Percentiles rank a stretch among this genome's conserved stretches.
Conservation (phyloP, 1,140 invertebrate genomes). For the Ectropis grisescens region DNA sequence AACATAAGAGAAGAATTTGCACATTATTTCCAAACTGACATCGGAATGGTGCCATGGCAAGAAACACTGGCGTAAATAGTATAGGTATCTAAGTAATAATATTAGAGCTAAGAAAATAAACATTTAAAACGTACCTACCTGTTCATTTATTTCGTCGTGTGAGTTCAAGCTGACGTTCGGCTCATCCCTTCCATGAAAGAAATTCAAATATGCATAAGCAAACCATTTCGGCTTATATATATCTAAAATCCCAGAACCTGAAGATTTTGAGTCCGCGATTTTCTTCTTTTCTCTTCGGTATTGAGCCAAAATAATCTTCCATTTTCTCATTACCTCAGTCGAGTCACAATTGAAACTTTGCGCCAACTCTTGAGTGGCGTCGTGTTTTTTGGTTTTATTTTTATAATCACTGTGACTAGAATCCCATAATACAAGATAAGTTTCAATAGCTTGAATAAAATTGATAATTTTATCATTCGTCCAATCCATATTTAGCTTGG, state of each 20-base stretch:
- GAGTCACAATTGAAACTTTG: slow-evolving; percentile 2
- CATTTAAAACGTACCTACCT: slow-evolving; percentile 4
- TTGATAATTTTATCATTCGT: slow-evolving; percentile 8
- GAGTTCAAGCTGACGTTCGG: slow-evolving; percentile 5
- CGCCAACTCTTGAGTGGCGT: neutral
- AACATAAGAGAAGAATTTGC: slow-evolving; percentile 4
- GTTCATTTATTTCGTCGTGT: slow-evolving; percentile 4
- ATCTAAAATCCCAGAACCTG: slow-evolving; percentile 9
- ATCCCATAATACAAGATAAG: slow-evolving; percentile 2
- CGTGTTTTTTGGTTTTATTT: slow-evolving; percentile 1
- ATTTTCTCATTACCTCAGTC: slow-evolving; percentile 4
- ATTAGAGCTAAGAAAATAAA: slow-evolving; percentile 3
- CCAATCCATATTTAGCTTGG: slow-evolving; percentile 5
- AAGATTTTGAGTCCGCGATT: slow-evolving; percentile 9
- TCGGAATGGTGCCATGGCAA: slow-evolving; percentile 1
- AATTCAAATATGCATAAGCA: slow-evolving; percentile 8
- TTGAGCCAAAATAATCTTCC: slow-evolving; percentile 8
- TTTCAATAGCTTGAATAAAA: slow-evolving; percentile 6
- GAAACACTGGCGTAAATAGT: slow-evolving; percentile 1
- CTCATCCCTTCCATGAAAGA: slow-evolving; percentile 8
- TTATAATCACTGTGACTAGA: slow-evolving; percentile 3
- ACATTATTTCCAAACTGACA: slow-evolving; percentile 4
- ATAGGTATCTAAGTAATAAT: slow-evolving; percentile 4
- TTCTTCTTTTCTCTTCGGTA: slow-evolving; percentile 8
- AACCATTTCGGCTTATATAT: slow-evolving; percentile 10